phyloP scores from a whole-genome alignment of 1,140 invertebrate genomes.

The Drosophila rufa region DNA sequence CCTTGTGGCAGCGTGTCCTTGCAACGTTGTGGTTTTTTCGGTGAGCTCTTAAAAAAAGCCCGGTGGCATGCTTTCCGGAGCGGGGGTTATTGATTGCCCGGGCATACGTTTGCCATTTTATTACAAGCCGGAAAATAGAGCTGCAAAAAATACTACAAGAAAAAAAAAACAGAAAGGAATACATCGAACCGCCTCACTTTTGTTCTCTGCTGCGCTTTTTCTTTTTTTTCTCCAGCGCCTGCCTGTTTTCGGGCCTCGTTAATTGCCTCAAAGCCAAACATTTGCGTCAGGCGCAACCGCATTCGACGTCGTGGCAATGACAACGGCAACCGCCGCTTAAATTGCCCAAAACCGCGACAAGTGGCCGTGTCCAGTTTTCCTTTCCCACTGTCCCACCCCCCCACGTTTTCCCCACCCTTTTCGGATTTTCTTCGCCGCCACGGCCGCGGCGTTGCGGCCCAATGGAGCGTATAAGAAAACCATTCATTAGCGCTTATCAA shows the following conservation, averaged over 20 bases:
- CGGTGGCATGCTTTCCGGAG: slow-evolving; percentile 53
- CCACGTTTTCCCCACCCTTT: slow-evolving; percentile 2
- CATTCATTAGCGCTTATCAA: slow-evolving; percentile 83
- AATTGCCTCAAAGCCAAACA: slow-evolving; percentile 82
- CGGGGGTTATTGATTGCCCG: slow-evolving; percentile 73
- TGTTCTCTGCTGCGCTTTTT: slow-evolving; percentile 25
- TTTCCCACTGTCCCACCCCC: slow-evolving; percentile 22
- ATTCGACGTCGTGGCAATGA: slow-evolving; percentile 71
- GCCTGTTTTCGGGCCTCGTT: slow-evolving; percentile 63
- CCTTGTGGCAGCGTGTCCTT: slow-evolving; percentile 27
- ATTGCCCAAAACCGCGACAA: slow-evolving; percentile 82
- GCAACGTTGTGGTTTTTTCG: slow-evolving; percentile 55
- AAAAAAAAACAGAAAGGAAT: slow-evolving; percentile 13
- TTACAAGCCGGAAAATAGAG: slow-evolving; percentile 65
- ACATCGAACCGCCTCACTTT: slow-evolving; percentile 27
- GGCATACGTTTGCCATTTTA: slow-evolving; percentile 81
- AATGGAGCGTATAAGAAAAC: slow-evolving; percentile 82
- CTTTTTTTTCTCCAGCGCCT: slow-evolving; percentile 16
- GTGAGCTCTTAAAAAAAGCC: slow-evolving; percentile 35
- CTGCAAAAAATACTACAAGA: slow-evolving; percentile 18
- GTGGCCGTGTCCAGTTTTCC: slow-evolving; percentile 59
- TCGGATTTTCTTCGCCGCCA: slow-evolving; percentile 38
- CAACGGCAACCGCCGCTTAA: slow-evolving; percentile 80
- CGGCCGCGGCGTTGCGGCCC: slow-evolving; percentile 42
- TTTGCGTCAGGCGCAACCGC: slow-evolving; percentile 73